Conservation (phyloP, 2,888 invertebrate genomes). For the Glyphotaelius pellucidus region DNA sequence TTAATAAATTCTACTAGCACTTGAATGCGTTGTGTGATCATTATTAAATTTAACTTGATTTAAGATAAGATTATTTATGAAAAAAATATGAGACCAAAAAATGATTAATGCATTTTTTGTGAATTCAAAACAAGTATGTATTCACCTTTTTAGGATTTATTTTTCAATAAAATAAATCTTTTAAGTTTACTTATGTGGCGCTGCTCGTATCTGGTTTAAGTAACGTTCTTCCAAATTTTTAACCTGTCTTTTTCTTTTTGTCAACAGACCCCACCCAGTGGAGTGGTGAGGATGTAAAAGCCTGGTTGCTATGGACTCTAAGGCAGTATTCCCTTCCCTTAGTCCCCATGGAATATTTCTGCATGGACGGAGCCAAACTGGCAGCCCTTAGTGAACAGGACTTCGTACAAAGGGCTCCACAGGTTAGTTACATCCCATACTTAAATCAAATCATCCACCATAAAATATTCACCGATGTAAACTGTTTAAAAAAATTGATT, state of each 20-base stretch:
- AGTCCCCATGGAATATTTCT: slow-evolving; percentile 86
- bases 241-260: neutral
- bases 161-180: too few relatives aligned
- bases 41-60: too few relatives aligned
- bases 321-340: slow-evolving; percentile 87
- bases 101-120: too few relatives aligned
- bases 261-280: slow-evolving; percentile 90
- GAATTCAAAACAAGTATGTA: too few relatives aligned
- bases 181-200: too few relatives aligned
- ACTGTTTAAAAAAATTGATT: neutral
- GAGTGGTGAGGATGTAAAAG: slow-evolving; percentile 89
- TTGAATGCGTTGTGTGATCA: neutral
- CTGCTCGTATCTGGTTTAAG: neutral
- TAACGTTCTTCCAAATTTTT: neutral
- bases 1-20: neutral
- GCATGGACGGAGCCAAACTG: slow-evolving; percentile 87
- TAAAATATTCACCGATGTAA: neutral
- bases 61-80: too few relatives aligned
- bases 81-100: too few relatives aligned
- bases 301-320: slow-evolving; percentile 93
- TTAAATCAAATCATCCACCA: neutral
- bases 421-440: slow-evolving; percentile 77
- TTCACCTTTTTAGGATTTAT: too few relatives aligned
- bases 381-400: slow-evolving; percentile 90
- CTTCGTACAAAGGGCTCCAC: slow-evolving; percentile 88